Conservation (phyloP, 2,888 invertebrate genomes). For the Drosophila helvetica region DNA sequence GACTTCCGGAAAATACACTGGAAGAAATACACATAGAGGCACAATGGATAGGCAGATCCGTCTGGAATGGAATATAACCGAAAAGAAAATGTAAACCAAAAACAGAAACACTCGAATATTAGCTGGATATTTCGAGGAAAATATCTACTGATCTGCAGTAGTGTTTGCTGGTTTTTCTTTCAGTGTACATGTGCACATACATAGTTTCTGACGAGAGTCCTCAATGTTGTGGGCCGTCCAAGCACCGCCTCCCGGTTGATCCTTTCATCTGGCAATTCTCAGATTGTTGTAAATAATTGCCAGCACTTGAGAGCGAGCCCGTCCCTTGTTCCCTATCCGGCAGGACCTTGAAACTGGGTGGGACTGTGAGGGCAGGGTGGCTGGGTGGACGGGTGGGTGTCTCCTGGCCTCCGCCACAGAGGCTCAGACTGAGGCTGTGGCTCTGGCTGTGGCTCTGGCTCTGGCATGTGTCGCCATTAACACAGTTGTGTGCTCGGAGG, state of each 20-base stretch:
- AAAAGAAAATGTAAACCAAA: too few species aligned
- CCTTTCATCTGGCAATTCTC: conserved; percentile 33
- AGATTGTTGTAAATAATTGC: conserved; percentile 49
- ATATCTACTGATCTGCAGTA: too few species aligned
- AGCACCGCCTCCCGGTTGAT: conserved; percentile 21
- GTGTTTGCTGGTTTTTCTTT: background rate
- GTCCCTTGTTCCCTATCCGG: conserved; percentile 9
- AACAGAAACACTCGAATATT: too few species aligned
- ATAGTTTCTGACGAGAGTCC: conserved; percentile 5
- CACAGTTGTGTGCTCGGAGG: conserved; percentile 20
- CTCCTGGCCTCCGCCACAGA: background rate
- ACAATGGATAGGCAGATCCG: too few species aligned
- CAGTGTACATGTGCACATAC: conserved; percentile 8
- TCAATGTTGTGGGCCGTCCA: conserved; percentile 1
- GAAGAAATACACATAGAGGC: background rate
- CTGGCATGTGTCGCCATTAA: conserved; percentile 35
- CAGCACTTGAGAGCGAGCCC: conserved; percentile 43
- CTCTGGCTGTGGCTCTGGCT: conserved; percentile 9
- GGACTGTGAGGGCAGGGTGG: background rate
- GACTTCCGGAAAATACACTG: background rate
- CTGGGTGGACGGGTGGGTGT: background rate
- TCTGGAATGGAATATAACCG: too few species aligned
- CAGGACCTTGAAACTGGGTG: background rate
- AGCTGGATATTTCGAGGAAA: too few species aligned
- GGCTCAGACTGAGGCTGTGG: conserved; percentile 12